phyloP scores from a whole-genome alignment of 2,888 invertebrate species.

The Dynastes grantii region DNA sequence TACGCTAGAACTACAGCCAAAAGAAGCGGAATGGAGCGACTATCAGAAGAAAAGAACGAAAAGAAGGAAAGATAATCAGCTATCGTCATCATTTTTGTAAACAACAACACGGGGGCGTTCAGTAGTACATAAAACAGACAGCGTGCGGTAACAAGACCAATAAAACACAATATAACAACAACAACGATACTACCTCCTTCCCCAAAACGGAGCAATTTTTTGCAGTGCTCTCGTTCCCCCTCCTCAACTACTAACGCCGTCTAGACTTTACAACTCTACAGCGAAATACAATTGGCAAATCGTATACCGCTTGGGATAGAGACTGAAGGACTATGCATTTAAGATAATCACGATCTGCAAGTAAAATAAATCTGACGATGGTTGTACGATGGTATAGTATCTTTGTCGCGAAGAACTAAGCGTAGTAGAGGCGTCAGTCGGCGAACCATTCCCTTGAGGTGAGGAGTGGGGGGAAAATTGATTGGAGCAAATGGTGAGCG shows the following conservation, averaged over 20 bases:
- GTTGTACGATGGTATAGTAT: neutral
- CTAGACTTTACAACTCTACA: slow-evolving; percentile 21
- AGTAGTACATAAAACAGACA: no score
- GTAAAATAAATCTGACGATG: slow-evolving; percentile 17
- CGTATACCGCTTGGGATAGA: neutral
- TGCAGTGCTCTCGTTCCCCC: neutral
- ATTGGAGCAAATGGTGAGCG: neutral
- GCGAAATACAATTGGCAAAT: slow-evolving; percentile 17
- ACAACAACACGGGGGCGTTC: neutral
- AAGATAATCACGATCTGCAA: slow-evolving; percentile 28
- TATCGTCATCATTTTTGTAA: neutral
- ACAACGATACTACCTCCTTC: slow-evolving; percentile 6
- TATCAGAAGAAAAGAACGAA: no score
- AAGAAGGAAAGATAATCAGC: neutral
- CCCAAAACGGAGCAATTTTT: neutral
- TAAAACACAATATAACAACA: neutral
- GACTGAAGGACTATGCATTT: neutral
- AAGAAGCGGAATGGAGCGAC: no score
- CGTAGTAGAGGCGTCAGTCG: neutral
- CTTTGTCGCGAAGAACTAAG: no score
- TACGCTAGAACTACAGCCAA: no score
- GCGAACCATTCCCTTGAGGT: neutral
- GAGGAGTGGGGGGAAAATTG: neutral
- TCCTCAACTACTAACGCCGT: neutral
- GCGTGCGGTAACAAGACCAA: no score